Percentiles rank a stretch among this genome's conserved stretches.
Conservation (phyloP, 2,888 invertebrate genomes). For the Lithophane leautieri region DNA sequence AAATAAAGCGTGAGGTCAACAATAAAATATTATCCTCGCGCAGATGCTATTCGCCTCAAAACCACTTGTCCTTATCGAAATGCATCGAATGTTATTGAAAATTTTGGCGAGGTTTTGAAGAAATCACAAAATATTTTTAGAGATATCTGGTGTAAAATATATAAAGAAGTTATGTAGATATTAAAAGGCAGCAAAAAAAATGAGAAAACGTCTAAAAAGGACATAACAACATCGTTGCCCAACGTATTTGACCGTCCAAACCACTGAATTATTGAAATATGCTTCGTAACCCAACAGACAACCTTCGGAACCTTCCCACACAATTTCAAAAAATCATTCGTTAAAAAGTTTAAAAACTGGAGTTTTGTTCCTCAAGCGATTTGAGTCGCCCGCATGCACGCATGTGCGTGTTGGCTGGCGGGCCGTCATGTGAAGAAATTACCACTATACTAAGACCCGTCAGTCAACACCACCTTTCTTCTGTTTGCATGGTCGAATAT, state of each 20-base stretch:
- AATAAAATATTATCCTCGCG: constrained; percentile 36
- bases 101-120: constrained; percentile 20
- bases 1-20: constrained; percentile 49
- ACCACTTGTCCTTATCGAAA: constrained; percentile 39
- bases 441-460: constrained; percentile 65
- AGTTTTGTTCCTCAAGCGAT: constrained; percentile 61
- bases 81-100: constrained; percentile 8
- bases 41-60: constrained; percentile 25
- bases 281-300: constrained; percentile 61
- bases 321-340: constrained; percentile 45
- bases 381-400: constrained; percentile 59
- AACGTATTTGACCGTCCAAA: constrained; percentile 25
- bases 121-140: constrained; percentile 6
- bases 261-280: constrained; percentile 38
- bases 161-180: constrained; percentile 1
- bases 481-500: constrained; percentile 17
- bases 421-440: constrained; percentile 51
- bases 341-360: constrained; percentile 64
- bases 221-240: background rate
- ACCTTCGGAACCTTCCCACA: constrained; percentile 66
- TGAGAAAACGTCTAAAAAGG: constrained; percentile 31
- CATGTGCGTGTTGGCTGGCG: constrained; percentile 65
- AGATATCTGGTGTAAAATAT: background rate
- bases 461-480: constrained; percentile 30
- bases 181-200: constrained; percentile 37